These are phyloP conservation scores for Trilocha varians DNA, from an alignment of 2,888 invertebrate genomes.

Conservation along the genomic window DNA sequence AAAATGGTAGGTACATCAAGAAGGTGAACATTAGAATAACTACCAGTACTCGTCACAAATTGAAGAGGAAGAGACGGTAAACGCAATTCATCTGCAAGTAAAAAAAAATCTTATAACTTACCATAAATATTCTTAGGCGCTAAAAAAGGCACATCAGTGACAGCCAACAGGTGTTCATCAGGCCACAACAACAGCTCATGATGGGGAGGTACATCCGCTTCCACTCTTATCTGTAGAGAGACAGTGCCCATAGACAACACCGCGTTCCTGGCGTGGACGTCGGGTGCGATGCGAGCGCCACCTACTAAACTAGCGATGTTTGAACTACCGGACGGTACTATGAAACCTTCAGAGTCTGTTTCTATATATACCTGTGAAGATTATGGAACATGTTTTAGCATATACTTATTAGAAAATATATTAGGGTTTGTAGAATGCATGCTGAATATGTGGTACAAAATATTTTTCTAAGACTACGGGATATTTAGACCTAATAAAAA, in stretches of 20 bases:
- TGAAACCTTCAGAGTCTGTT: constrained; percentile 26
- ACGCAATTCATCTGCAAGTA: no score
- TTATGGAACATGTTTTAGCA: background rate
- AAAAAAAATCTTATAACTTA: constrained; percentile 41
- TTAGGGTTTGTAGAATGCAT: no score
- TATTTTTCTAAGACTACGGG: no score
- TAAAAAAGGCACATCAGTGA: constrained; percentile 78
- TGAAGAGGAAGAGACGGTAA: no score
- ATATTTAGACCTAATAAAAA: no score
- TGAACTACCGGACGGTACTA: constrained; percentile 24
- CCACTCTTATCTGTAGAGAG: constrained; percentile 38
- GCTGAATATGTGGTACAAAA: no score
- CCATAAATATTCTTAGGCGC: constrained; percentile 86
- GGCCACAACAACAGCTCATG: constrained; percentile 89
- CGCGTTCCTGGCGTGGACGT: constrained; percentile 27
- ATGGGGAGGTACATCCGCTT: constrained; percentile 65
- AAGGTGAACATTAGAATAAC: no score
- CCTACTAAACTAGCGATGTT: constrained; percentile 12
- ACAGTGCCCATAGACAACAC: constrained; percentile 12
- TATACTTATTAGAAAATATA: no score
- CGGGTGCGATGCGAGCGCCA: constrained; percentile 15
- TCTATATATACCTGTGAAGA: constrained; percentile 34
- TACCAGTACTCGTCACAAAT: no score
- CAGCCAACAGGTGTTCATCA: constrained; percentile 80
- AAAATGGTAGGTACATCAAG: no score